Evolutionary conservation across 2,888 invertebrate genomes (phyloP), one percentile per base, ranked within the genome.

Genomic region (Tetanocera ferruginea): DNA sequence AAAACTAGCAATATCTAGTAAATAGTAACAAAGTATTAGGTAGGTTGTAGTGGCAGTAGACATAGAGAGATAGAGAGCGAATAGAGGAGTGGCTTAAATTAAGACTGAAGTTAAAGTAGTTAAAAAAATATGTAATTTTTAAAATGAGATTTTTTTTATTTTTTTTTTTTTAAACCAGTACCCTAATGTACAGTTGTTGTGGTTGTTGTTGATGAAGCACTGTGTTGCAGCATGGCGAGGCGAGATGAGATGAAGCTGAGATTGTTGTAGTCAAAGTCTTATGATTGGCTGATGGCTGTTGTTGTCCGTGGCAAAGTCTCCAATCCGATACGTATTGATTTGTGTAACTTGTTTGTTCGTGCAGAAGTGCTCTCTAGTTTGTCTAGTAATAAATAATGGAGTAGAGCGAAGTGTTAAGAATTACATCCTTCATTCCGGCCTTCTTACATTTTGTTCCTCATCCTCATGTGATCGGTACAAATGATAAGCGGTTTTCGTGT

Each of bases 161-260:
- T 82, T 82, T 82, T 83, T 86, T 85, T 87, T 85, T 82, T 84
- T 80, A 82, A 88, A 88, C 87, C 88, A 89, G 88, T 89, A 89
- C 89, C 89, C 89, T 88, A 89, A 88, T 86, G 84, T 86, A 85
- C 83, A 86, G 82, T 84, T 86, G 86, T 83, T 82, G 83, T 80
- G 79, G 72, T n/a, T n/a, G n/a, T 43, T 43, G 43, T 11, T 43
- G 43, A 43, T 43, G 43, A 43, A 43, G 43, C 43, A 37, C 19
- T 19, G n/a, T 17, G 62, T 25, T 34, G 66, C 51, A 66, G 37
- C 76, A 79, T 79, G 79, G 79, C 82, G 80, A 67, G 34, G n/a
- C 60, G 55, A 72, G 67, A 71, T 78, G 79, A 66, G 73, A 76
- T 77, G 78, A 60, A 19, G 66, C 43, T 64, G 69, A 43, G 62